phyloP scores from a whole-genome alignment of 1,140 invertebrate species.

The Penaeus vannamei region DNA sequence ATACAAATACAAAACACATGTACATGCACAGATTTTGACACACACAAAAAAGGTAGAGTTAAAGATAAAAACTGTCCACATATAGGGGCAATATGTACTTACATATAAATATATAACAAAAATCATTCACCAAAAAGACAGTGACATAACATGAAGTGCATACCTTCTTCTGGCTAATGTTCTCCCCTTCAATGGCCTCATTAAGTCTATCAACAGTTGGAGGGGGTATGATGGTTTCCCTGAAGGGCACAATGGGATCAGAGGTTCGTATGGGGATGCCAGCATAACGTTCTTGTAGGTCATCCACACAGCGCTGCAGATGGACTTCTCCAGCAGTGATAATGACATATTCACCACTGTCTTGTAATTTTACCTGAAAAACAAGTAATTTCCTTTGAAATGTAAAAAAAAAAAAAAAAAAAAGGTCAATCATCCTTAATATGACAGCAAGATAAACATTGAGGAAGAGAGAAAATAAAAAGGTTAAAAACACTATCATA shows the following conservation, averaged over 20 bases:
- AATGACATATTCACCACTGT: slow-evolving; percentile 96
- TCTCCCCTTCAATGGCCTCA: slow-evolving; percentile 81
- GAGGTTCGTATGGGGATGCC: slow-evolving; percentile 92
- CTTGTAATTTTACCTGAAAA: slow-evolving; percentile 80
- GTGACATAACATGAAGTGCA: neutral
- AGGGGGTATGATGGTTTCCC: slow-evolving; percentile 91
- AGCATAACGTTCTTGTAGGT: slow-evolving; percentile 81
- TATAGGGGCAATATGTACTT: too few species aligned
- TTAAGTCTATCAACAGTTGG: slow-evolving; percentile 92
- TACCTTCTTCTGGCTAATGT: slow-evolving; percentile 67
- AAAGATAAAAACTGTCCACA: too few species aligned
- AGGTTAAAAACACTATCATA: too few species aligned
- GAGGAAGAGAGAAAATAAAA: too few species aligned
- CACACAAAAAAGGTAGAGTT: too few species aligned
- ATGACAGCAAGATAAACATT: neutral
- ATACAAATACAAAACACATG: too few species aligned
- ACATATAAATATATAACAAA: neutral
- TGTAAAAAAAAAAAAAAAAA: neutral
- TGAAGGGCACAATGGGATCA: slow-evolving; percentile 95
- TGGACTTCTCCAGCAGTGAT: slow-evolving; percentile 98
- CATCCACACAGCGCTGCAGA: slow-evolving; percentile 92
- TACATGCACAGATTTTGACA: too few species aligned
- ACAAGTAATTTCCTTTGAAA: neutral
- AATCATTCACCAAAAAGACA: neutral
- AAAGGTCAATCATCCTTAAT: neutral